These are phyloP conservation scores for Lithophane semibrunnea DNA, from an alignment of 2,888 invertebrate species.

Conservation along the genomic window DNA sequence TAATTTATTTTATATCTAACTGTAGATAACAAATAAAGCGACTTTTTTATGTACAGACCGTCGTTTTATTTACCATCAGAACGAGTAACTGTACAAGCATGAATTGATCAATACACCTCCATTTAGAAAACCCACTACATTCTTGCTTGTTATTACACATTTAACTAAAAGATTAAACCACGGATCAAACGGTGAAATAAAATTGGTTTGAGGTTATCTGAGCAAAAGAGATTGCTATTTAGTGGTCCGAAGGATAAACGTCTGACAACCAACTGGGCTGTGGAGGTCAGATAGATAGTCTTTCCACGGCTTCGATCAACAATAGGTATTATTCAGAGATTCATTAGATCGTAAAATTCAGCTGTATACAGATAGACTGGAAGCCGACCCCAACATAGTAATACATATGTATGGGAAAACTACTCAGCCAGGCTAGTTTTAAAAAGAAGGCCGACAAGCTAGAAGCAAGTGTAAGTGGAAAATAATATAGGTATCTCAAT, in stretches of 20 bases:
- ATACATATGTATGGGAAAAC: not conserved
- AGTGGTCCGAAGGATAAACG: not conserved
- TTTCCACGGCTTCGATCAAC: not conserved
- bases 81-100: not conserved
- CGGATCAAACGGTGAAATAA: not conserved
- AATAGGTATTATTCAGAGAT: no score
- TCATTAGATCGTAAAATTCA: not conserved
- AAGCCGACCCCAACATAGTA: not conserved
- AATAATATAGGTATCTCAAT: not conserved
- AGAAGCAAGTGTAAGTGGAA: no score
- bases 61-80: conserved; percentile 38
- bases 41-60: conserved; percentile 87
- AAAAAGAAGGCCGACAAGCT: no score
- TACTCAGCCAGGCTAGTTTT: not conserved
- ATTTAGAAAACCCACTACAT: not conserved
- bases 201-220: not conserved
- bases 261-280: not conserved
- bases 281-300: no score
- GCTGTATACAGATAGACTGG: not conserved
- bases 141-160: not conserved
- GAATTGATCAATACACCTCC: not conserved
- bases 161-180: not conserved
- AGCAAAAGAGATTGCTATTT: not conserved
- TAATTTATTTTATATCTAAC: conserved; percentile 91
- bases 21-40: conserved; percentile 90